Evolutionary conservation across 2,797 vertebrate genomes (phyloP).

Genomic region (Columba guinea): DNA sequence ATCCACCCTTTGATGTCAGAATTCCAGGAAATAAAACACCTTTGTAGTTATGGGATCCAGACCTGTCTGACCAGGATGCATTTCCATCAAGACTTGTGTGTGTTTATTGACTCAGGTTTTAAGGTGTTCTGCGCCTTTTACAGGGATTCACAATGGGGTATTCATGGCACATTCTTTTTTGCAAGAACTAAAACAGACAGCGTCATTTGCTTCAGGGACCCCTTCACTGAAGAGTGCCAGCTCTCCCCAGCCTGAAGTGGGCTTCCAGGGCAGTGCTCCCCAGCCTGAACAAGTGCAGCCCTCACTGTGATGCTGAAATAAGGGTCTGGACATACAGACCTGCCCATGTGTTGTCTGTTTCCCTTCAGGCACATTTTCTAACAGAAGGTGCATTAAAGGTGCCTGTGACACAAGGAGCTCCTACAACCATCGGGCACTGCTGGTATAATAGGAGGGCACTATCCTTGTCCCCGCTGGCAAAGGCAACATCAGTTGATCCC

Average conservation of each 20-base stretch:
- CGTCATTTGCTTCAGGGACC: background rate
- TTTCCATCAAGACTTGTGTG: background rate
- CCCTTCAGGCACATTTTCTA: background rate
- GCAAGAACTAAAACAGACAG: background rate
- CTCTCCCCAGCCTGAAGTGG: background rate
- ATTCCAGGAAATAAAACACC: constrained; percentile 82
- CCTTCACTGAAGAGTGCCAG: background rate
- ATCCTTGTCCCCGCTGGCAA: background rate
- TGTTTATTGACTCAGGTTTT: constrained; percentile 24
- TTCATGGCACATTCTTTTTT: background rate
- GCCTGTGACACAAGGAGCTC: background rate
- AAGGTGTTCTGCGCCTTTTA: background rate
- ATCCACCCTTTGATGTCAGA: constrained; percentile 73
- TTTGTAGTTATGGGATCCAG: constrained; percentile 74
- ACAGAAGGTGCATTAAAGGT: background rate
- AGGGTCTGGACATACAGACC: background rate
- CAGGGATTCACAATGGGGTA: background rate
- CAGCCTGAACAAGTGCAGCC: background rate
- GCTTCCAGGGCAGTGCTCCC: background rate
- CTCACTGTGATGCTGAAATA: background rate
- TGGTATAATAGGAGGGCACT: background rate
- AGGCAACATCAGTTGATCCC: background rate
- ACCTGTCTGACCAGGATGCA: constrained; percentile 50
- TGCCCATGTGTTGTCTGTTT: background rate
- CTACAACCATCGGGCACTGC: accelerated